Conservation (phyloP, 1,140 invertebrate species). For the Achatina immaculata region DNA sequence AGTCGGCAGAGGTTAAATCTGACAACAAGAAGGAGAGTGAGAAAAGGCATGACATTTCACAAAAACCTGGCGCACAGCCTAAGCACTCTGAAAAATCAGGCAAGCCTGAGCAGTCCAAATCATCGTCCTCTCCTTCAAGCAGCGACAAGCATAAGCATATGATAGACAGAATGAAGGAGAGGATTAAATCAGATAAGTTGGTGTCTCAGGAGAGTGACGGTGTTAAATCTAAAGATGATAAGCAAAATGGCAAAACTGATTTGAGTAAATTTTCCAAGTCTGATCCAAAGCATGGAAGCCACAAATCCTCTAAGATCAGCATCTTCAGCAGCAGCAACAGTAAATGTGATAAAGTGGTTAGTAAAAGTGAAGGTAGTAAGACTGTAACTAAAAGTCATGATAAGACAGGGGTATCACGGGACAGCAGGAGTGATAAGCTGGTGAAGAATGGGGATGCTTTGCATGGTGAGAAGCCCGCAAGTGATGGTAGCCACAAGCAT, state of each 20-base stretch:
- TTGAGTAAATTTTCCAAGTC: background rate
- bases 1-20: background rate
- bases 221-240: background rate
- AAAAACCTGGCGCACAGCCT: background rate
- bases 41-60: background rate
- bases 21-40: background rate
- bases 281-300: background rate
- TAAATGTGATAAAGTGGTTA: background rate
- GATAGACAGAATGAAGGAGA: background rate
- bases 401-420: background rate
- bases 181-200: background rate
- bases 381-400: background rate
- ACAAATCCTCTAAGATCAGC: background rate
- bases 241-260: background rate
- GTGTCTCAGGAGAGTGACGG: background rate
- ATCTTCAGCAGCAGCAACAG: background rate
- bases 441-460: background rate
- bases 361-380: background rate
- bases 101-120: background rate
- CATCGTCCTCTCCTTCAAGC: background rate
- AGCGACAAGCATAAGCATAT: background rate
- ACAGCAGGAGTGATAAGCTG: background rate
- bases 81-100: background rate
- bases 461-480: background rate
- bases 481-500: background rate